Base-by-base conservation (phyloP, 64 coral and sea anemone species). In the Platygyra sinensis region DNA sequence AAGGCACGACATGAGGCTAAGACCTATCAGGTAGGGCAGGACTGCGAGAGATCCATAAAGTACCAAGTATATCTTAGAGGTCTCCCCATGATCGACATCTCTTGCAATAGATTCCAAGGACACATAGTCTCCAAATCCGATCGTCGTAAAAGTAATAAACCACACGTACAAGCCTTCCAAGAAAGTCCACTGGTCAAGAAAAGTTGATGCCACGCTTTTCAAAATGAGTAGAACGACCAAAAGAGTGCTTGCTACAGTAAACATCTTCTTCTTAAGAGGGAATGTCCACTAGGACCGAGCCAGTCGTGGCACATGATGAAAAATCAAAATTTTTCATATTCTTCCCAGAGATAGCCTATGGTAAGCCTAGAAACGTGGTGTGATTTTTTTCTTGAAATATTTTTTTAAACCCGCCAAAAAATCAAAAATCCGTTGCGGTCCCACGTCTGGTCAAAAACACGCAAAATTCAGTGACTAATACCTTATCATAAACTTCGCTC, bases 71-170 rank as follows among this genome's bases (percentile, higher is more conserved):
- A 15, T 10, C 10, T 81, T 36, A 16, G 79, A 60, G 15, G 33
- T 81, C 33, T 81, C 59, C 62, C 59, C 79, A 19, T 30, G 29
- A 22, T 5, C 27, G 0, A 59, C 52, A 11, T 62, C 32, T 25
- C 59, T 81, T 19, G 30, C n/a, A 19, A 81, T 2, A 20, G 54
- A 62, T 15, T 81, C 30, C 59, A 81, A 19, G 29, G 8, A 54
- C 7, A 81, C 30, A 28, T 62, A 81, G 57, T 81, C 59, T 0
- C 79, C 54, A 81, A 81, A 81, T 10, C 79, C 59, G 10, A 81
- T 81, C 28, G 79, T 81, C 1, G 55, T 62, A 28, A 81, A 81
- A 81, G 79, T 81, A 33, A 19, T 81, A 38, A 81, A 81, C 59
- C 79, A 81, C 2, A 55, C 55, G 55, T 62, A 81, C 1, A 81